These are phyloP conservation scores for Apodemia zela DNA, from an alignment of 2,888 invertebrate species.

Conservation along the genomic window DNA sequence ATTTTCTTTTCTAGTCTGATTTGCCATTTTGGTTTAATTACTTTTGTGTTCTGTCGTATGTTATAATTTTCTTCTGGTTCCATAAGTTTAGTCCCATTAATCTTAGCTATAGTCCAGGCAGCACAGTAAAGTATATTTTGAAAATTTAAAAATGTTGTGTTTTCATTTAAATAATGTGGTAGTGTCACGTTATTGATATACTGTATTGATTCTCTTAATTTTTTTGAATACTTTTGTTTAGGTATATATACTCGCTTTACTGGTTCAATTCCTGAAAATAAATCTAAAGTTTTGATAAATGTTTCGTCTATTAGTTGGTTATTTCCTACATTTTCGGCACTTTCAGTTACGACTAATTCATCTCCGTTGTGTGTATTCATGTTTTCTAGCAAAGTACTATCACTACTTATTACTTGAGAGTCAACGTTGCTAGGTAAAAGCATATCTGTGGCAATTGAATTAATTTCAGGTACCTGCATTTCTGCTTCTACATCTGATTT, in stretches of 20 bases:
- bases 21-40: neutral
- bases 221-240: neutral
- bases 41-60: neutral
- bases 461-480: too few species aligned
- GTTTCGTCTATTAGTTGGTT: too few species aligned
- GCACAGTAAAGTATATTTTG: neutral
- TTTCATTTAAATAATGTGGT: neutral
- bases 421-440: too few species aligned
- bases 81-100: neutral
- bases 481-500: too few species aligned
- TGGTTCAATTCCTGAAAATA: neutral
- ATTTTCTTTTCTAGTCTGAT: neutral
- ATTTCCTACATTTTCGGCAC: too few species aligned
- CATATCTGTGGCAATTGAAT: too few species aligned
- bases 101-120: neutral
- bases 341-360: too few species aligned
- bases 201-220: neutral
- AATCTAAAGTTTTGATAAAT: too few species aligned
- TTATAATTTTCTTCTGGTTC: neutral
- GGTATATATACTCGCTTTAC: neutral
- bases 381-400: too few species aligned
- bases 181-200: neutral
- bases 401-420: too few species aligned
- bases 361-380: too few species aligned
- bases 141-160: neutral